Percentiles rank a stretch among this genome's conserved stretches.
phyloP scores from a whole-genome alignment of 2,113 vertebrate species.

The Bos taurus region ARS-UCD2.0 NC_037330.1:59482001-59482500 shows the following conservation, averaged over 20 bases:
- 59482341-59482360: slow-evolving; percentile 81
- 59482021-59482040: slow-evolving; percentile 77
- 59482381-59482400: slow-evolving; percentile 47
- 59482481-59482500: not conserved
- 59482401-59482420: not conserved
- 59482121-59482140: slow-evolving; percentile 83
- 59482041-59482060: slow-evolving; percentile 78
- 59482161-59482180: not conserved
- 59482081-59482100: slow-evolving; percentile 84
- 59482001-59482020: slow-evolving; percentile 85
- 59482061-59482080: slow-evolving; percentile 73
- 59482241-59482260: slow-evolving; percentile 85
- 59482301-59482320: slow-evolving; percentile 85
- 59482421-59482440: not conserved
- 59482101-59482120: slow-evolving; percentile 84
- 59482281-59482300: slow-evolving; percentile 78
- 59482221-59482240: slow-evolving; percentile 44
- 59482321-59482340: slow-evolving; percentile 81
- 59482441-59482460: not conserved
- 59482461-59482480: not conserved
- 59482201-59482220: not conserved
- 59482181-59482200: not conserved
- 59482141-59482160: slow-evolving; percentile 24
- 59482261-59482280: slow-evolving; percentile 71
- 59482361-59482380: slow-evolving; percentile 72